Percentiles rank a stretch among this genome's conserved stretches.
phyloP scores from a whole-genome alignment of 2,797 vertebrate genomes.

The Sebastes glaucus region DNA sequence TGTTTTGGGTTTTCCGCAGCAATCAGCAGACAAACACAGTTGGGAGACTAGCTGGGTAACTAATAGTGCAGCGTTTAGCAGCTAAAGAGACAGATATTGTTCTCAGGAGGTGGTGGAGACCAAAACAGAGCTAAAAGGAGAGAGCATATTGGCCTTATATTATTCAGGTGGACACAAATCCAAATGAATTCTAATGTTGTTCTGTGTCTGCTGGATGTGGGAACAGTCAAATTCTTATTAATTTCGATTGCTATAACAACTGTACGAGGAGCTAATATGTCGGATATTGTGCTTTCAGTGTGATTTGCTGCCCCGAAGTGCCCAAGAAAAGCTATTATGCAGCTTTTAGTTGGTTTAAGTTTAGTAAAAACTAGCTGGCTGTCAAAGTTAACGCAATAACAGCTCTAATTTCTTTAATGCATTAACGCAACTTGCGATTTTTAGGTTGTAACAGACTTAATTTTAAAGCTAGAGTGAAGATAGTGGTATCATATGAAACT shows the following conservation, averaged over 20 bases:
- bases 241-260: accelerated
- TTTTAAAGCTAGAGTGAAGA: no score
- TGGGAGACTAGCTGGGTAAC: not conserved
- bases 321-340: accelerated
- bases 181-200: not conserved
- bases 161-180: not conserved
- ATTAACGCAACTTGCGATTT: no score
- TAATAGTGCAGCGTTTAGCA: not conserved
- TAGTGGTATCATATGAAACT: no score
- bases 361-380: not conserved
- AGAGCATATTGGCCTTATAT: not conserved
- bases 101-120: not conserved
- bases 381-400: no score
- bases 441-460: accelerated
- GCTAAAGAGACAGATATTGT: not conserved
- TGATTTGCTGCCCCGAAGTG: not conserved
- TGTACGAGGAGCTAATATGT: not conserved
- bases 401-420: accelerated
- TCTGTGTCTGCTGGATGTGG: not conserved
- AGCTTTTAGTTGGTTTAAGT: not conserved
- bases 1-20: not conserved
- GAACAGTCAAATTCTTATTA: not conserved
- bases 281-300: not conserved
- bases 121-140: not conserved
- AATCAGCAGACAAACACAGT: not conserved